Evolutionary conservation across 2,797 vertebrate species (phyloP).

Genomic region (Sebastolobus altivelis): DNA sequence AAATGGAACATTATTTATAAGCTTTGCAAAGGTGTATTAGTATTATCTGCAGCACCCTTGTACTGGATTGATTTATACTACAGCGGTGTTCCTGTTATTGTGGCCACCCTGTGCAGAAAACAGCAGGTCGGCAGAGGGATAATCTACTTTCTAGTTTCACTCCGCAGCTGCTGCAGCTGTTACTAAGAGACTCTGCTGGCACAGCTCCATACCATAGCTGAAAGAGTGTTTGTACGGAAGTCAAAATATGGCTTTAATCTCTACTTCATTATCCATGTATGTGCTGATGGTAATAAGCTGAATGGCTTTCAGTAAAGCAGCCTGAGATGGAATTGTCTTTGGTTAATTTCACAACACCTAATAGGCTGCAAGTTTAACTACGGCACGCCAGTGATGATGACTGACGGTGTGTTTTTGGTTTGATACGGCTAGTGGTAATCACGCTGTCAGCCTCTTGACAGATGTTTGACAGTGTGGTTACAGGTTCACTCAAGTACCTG

Average conservation of each 20-base stretch:
- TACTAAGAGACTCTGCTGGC: constrained; percentile 2
- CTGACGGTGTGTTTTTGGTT: constrained; percentile 31
- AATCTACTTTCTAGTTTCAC: constrained; percentile 24
- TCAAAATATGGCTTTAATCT: constrained; percentile 3
- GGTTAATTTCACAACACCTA: constrained; percentile 40
- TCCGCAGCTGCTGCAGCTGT: constrained; percentile 31
- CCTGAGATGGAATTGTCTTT: constrained; percentile 16
- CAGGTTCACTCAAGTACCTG: constrained; percentile 55
- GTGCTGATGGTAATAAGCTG: constrained; percentile 29
- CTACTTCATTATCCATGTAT: constrained; percentile 2
- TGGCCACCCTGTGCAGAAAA: constrained; percentile 27
- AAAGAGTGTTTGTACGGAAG: not conserved
- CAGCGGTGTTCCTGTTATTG: constrained; percentile 20
- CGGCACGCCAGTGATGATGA: not conserved
- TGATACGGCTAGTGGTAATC: constrained; percentile 44
- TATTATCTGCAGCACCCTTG: not conserved
- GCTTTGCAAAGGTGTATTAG: not conserved
- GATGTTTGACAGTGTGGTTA: constrained; percentile 60
- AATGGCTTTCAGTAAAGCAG: constrained; percentile 6
- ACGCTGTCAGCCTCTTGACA: constrained; percentile 51
- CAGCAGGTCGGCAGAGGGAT: constrained; percentile 27
- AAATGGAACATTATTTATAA: not conserved
- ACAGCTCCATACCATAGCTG: not conserved
- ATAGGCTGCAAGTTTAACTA: constrained; percentile 30
- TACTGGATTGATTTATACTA: not conserved